phyloP scores from a whole-genome alignment of 2,888 invertebrate species.

The Blera fallax region DNA sequence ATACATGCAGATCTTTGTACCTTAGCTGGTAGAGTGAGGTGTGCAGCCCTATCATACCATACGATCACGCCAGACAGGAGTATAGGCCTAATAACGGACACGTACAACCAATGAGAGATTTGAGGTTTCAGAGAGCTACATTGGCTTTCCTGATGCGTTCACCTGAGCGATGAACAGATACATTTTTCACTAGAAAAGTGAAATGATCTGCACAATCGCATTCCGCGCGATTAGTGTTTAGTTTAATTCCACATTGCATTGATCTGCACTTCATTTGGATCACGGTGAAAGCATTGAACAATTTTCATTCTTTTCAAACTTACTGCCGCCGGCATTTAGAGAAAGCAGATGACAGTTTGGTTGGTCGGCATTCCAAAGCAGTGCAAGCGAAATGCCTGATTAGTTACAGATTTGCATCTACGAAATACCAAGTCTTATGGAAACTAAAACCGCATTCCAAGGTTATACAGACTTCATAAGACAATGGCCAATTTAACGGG shows the following conservation, averaged over 20 bases:
- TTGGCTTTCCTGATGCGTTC: no score
- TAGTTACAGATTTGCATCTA: not conserved
- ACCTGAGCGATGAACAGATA: not conserved
- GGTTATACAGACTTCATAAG: not conserved
- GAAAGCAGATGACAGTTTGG: not conserved
- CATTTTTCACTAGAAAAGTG: not conserved
- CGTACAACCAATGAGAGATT: no score
- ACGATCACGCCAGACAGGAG: no score
- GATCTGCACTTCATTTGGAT: not conserved
- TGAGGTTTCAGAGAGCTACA: no score
- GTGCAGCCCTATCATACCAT: no score
- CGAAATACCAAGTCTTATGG: not conserved
- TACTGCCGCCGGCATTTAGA: not conserved
- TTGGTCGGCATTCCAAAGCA: not conserved
- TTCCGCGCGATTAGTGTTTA: not conserved
- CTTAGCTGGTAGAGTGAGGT: no score
- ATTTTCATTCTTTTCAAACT: not conserved
- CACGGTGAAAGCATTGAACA: not conserved
- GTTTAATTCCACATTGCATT: not conserved
- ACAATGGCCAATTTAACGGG: slow-evolving; percentile 28
- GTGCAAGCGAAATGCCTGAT: slow-evolving; percentile 20
- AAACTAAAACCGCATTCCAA: slow-evolving; percentile 5
- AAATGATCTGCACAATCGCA: not conserved
- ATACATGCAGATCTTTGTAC: no score
- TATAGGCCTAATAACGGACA: no score